Conservation (phyloP, 35 echinoderm and acorn worm genomes). For the Hemicentrotus pulcherrimus region DNA sequence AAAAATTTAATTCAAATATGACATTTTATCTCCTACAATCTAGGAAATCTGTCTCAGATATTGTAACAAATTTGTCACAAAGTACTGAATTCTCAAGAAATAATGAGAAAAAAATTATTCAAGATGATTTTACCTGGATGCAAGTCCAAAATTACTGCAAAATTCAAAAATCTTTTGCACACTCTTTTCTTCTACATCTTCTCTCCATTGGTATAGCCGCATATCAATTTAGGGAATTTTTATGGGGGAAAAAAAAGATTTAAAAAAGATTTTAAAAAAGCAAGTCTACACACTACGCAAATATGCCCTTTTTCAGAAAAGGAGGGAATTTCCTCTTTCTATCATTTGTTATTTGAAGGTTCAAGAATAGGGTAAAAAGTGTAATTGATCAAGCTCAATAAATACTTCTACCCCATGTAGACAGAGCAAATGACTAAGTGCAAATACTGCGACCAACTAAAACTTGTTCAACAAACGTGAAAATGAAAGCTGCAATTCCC, state of each 20-base stretch:
- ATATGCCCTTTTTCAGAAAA: neutral
- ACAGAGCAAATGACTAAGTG: constrained; percentile 10
- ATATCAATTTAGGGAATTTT: neutral
- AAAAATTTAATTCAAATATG: too few relatives aligned
- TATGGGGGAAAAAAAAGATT: neutral
- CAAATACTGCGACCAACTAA: neutral
- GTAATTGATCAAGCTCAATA: constrained; percentile 4
- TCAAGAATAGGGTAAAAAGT: neutral
- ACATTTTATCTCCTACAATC: too few relatives aligned
- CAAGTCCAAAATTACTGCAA: too few relatives aligned
- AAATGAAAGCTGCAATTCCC: neutral
- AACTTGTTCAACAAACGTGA: neutral
- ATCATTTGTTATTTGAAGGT: neutral
- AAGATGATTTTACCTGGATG: too few relatives aligned
- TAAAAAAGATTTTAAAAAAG: neutral
- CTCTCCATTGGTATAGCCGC: neutral
- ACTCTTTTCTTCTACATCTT: neutral
- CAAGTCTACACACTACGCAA: neutral
- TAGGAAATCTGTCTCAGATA: neutral
- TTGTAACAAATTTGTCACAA: too few relatives aligned
- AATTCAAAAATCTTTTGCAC: neutral
- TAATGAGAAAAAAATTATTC: too few relatives aligned
- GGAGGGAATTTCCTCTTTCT: neutral
- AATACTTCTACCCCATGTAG: neutral
- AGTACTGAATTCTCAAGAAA: too few relatives aligned